Evolutionary conservation across 2,888 invertebrate species (phyloP), one percentile per base, ranked within the genome.

Genomic region (Zaprionus lineosus): DNA sequence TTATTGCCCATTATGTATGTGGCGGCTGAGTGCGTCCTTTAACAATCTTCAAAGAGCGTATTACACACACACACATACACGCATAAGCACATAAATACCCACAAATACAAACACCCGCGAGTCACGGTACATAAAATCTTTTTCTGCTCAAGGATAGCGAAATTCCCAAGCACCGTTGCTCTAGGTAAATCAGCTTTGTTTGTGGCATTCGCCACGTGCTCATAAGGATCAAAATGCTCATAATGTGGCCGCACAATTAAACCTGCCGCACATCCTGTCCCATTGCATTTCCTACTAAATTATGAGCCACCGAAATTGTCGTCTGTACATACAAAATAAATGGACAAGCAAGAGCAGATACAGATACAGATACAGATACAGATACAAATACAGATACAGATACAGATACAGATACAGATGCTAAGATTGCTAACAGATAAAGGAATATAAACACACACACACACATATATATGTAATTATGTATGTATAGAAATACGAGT

Each of bases 191-290:
- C 59, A 59, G 24, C 26, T 36, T 44, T 33, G 19, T 5, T 12
- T 33, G 37, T 21, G 43, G 19, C 36, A 53, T 47, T 37, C 34
- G 46, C 43, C 64, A 53, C 57, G 61, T 61, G 69, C 59, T 58
- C 68, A 77, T 72, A 72, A 69, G n/a, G n/a, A n/a, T n/a, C n/a
- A n/a, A n/a, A n/a, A n/a, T 60, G 69, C 58, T 57, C 68, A 77
- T 72, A 68, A 65, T 71, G 60, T 62, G 62, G 58, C 44, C 65
- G 72, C 72, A 65, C 82, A 81, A 77, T 77, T 77, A 81, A 69
- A 70, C 44, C 21, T 51, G 59, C 53, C 69, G 4, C 48, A 39
- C 24, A 5, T 26, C 8, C 19, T 33, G 14, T 15, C 15, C 53
- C 39, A 37, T 11, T 63, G 64, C 64, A 57, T 33, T 58, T 48